Evolutionary conservation across 2,113 vertebrate genomes (phyloP).

Genomic region (Phasianus colchicus): DNA sequence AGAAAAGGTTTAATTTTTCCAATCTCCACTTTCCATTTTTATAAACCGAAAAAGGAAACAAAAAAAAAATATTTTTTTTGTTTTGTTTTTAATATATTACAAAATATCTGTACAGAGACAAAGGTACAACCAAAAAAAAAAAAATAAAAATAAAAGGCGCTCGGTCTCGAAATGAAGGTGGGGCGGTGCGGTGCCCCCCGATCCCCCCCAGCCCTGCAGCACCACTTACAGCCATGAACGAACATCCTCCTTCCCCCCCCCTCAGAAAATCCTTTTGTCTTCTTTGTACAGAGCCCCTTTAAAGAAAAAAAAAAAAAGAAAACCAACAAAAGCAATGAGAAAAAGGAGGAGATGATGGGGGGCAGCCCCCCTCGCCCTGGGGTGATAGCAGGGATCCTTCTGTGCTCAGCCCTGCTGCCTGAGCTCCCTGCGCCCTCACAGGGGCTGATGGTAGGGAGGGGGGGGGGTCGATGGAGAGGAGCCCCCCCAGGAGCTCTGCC

Average conservation of each 20-base stretch:
- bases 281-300: slow-evolving; percentile 21
- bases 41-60: slow-evolving; percentile 87
- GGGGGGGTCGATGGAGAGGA: background rate
- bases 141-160: slow-evolving; percentile 56
- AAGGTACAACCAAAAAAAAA: slow-evolving; percentile 74
- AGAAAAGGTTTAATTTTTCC: slow-evolving; percentile 84
- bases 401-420: background rate
- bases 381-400: fast-evolving
- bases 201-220: too few relatives aligned
- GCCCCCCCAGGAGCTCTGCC: fast-evolving
- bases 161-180: slow-evolving; percentile 70
- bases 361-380: background rate
- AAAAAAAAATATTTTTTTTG: too few relatives aligned
- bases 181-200: too few relatives aligned
- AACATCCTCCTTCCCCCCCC: background rate
- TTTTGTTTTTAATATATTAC: slow-evolving; percentile 83
- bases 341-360: background rate
- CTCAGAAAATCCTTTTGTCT: slow-evolving; percentile 12
- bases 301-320: too few relatives aligned
- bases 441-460: too few relatives aligned
- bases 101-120: slow-evolving; percentile 93
- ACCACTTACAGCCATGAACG: too few relatives aligned
- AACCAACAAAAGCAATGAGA: fast-evolving
- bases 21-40: slow-evolving; percentile 89
- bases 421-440: fast-evolving